Conservation (phyloP, 1,140 invertebrate species). For the Aphaenogaster ashmeadi region DNA sequence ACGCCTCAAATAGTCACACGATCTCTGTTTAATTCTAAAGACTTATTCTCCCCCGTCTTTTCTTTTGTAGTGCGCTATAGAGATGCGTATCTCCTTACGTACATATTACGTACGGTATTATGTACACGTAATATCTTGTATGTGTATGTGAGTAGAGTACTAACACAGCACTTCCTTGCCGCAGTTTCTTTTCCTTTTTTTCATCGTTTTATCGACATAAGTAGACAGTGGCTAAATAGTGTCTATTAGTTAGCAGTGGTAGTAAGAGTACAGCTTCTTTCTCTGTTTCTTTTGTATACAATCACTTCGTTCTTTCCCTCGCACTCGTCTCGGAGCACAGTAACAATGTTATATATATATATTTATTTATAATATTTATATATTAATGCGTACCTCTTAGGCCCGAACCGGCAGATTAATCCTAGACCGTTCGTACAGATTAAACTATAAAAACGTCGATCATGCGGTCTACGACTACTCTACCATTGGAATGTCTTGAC, state of each 20-base stretch:
- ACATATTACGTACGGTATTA: slow-evolving; percentile 37
- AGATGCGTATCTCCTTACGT: slow-evolving; percentile 24
- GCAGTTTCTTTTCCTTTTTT: slow-evolving; percentile 17
- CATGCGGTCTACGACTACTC: slow-evolving; percentile 73
- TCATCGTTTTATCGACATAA: slow-evolving; percentile 67
- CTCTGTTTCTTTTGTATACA: slow-evolving; percentile 34
- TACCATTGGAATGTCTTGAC: slow-evolving; percentile 60
- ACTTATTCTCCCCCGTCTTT: slow-evolving; percentile 19
- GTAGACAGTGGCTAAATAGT: slow-evolving; percentile 70
- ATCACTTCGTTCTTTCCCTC: slow-evolving; percentile 53
- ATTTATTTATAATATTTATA: slow-evolving; percentile 54
- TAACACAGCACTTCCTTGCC: slow-evolving; percentile 40
- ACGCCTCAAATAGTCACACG: slow-evolving; percentile 38
- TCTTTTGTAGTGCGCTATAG: slow-evolving; percentile 54
- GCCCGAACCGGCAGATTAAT: slow-evolving; percentile 74
- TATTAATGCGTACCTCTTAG: slow-evolving; percentile 77
- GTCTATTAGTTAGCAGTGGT: slow-evolving; percentile 73
- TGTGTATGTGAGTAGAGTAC: slow-evolving; percentile 49
- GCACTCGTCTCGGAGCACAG: slow-evolving; percentile 60
- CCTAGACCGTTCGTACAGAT: slow-evolving; percentile 75
- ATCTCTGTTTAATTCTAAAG: slow-evolving; percentile 58
- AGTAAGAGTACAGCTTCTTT: slow-evolving; percentile 68
- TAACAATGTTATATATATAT: slow-evolving; percentile 46
- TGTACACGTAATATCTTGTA: slow-evolving; percentile 55
- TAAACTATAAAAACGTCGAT: slow-evolving; percentile 75